These are phyloP conservation scores for Notechis scutatus DNA, from an alignment of 2,113 vertebrate genomes.

Conservation along the genomic window DNA sequence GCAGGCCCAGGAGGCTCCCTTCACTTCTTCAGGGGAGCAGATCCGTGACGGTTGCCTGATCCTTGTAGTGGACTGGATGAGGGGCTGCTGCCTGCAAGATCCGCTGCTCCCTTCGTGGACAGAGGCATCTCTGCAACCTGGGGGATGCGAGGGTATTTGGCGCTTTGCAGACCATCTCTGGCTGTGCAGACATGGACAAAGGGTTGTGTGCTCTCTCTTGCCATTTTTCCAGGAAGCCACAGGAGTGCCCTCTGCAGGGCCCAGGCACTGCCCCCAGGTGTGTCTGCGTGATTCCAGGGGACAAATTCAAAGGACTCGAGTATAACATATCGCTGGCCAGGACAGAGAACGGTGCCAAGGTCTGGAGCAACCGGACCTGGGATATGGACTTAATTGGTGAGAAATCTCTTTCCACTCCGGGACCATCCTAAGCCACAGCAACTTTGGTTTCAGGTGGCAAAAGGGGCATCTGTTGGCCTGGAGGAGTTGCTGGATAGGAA, in stretches of 20 bases:
- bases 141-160: not conserved
- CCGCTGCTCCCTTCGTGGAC: not conserved
- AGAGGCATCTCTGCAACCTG: not conserved
- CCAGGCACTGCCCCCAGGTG: slow-evolving; percentile 17
- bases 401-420: not conserved
- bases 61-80: not conserved
- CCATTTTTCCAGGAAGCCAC: slow-evolving; percentile 20
- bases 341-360: not conserved
- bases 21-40: too few species aligned
- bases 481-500: not conserved
- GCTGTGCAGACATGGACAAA: not conserved
- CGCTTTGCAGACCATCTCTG: not conserved
- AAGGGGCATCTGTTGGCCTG: not conserved
- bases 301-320: accelerated
- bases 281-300: slow-evolving; percentile 31
- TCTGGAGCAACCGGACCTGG: slow-evolving; percentile 37
- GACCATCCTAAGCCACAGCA: not conserved
- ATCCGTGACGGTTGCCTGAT: not conserved
- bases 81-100: not conserved
- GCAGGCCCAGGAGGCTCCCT: not conserved
- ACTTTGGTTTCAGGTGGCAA: not conserved
- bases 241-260: slow-evolving; percentile 31
- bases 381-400: slow-evolving; percentile 54
- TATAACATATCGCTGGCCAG: slow-evolving; percentile 51
- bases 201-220: slow-evolving; percentile 6